Base-by-base conservation (phyloP, 2,888 invertebrate species). In the Trissonchulus sp. region DNA sequence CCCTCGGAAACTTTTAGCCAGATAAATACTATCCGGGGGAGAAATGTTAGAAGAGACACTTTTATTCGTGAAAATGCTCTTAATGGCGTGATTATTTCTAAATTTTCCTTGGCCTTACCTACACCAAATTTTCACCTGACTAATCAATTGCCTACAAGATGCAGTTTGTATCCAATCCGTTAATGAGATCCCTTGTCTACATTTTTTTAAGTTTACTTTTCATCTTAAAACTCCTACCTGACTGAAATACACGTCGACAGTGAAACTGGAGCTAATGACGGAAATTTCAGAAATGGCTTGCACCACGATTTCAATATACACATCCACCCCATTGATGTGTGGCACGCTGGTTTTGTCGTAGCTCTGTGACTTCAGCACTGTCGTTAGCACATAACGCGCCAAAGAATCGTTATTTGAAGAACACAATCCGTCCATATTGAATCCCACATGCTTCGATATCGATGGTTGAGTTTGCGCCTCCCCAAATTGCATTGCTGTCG, bases 331-430 rank as follows among this genome's bases (percentile, higher is more conserved):
- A 2, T 30, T 36, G 8, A 35, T 34, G 3, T 34, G 37, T 18
- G 71, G 71, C n/a, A 69, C 37, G n/a, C 71, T 69, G 37, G 36
- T 69, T 36, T 69, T 69, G 37, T 69, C 71, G n/a, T 69, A 69
- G 37, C 34, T 30, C n/a, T 34, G 34, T 33, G n/a, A 28, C 28
- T 36, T n/a, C 3, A 69, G 71, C n/a, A 69, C 71, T 15, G 23
- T n/a, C 3, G 23, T 33, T 15, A 73, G 73, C 23, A 72, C 73
- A 74, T 38, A 34, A 23, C 75, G 34, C 35, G 75, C 75, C n/a
- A 75, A 48, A 8, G 48, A 48, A 48, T 48, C 48, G 48, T 48
- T 48, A 23, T 48, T 48, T 8, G 8, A 8, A 8, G 48, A 15
- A 48, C 48, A 48, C 8, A 23, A 48, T 23, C 48, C 48, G 48